These are phyloP conservation scores for Toxostoma redivivum DNA, from an alignment of 2,113 vertebrate species.

Conservation along the genomic window DNA sequence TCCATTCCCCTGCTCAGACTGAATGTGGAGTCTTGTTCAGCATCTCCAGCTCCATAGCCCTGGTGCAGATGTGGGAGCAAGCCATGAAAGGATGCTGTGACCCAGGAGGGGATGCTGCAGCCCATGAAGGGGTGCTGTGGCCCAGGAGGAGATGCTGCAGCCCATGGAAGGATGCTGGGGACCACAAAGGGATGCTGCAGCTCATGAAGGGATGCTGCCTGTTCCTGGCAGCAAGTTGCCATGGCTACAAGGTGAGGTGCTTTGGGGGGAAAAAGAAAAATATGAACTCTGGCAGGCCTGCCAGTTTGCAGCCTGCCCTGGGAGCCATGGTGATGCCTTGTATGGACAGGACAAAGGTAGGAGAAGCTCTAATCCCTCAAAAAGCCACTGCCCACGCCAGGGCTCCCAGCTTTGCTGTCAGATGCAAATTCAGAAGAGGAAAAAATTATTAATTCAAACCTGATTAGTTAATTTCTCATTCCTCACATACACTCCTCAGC, in stretches of 20 bases:
- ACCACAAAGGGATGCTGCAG: neutral
- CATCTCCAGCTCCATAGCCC: neutral
- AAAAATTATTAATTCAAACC: neutral
- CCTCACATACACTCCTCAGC: neutral
- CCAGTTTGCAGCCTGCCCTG: conserved; percentile 36
- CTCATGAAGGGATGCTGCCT: neutral
- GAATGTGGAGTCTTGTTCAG: neutral
- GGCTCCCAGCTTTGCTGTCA: neutral
- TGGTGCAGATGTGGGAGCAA: accelerated
- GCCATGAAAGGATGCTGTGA: neutral
- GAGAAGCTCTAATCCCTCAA: neutral
- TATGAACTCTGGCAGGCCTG: conserved; percentile 45
- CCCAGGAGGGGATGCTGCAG: accelerated
- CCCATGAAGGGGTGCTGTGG: neutral
- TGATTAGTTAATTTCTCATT: neutral
- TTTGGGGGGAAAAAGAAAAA: neutral
- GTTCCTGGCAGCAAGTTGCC: conserved; percentile 54
- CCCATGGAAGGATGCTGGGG: neutral
- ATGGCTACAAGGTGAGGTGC: conserved; percentile 68
- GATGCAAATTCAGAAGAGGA: neutral
- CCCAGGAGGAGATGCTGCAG: accelerated
- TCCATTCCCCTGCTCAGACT: neutral
- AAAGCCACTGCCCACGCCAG: neutral
- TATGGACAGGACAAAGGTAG: neutral
- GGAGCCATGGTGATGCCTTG: neutral